phyloP scores from a whole-genome alignment of 2,888 invertebrate genomes.

The Drosophila tanythrix region DNA sequence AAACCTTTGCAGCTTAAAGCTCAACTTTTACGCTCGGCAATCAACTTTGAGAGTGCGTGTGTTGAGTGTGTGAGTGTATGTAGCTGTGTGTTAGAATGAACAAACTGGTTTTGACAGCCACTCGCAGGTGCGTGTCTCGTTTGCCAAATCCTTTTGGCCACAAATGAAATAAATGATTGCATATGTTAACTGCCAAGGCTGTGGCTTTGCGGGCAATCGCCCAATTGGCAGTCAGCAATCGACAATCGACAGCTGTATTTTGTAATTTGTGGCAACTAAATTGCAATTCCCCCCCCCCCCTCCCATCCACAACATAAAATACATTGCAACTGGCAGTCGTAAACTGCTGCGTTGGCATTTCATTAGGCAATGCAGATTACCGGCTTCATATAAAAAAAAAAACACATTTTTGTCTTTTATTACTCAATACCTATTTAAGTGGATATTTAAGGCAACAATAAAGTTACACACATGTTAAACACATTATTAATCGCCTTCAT shows the following conservation, averaged over 20 bases:
- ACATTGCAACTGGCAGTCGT: slow-evolving; percentile 22
- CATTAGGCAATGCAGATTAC: not conserved
- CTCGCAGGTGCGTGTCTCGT: slow-evolving; percentile 43
- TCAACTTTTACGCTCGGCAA: slow-evolving; percentile 30
- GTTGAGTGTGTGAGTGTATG: not conserved
- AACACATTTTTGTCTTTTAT: not conserved
- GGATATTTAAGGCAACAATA: not conserved
- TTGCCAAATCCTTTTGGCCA: slow-evolving; percentile 20
- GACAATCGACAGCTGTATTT: slow-evolving; percentile 20
- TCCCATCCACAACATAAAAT: slow-evolving; percentile 1
- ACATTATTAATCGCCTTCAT: not conserved
- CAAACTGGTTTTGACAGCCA: slow-evolving; percentile 31
- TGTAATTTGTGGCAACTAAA: slow-evolving; percentile 34
- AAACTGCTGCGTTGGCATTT: slow-evolving; percentile 20
- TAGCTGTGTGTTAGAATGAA: slow-evolving; percentile 2
- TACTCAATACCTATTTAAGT: not conserved
- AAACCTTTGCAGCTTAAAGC: slow-evolving; percentile 22
- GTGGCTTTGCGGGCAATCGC: slow-evolving; percentile 9
- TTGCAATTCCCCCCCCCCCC: slow-evolving; percentile 29
- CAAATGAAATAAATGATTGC: slow-evolving; percentile 5
- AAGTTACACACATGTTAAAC: not conserved
- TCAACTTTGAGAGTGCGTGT: slow-evolving; percentile 8
- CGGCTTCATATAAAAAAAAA: not conserved
- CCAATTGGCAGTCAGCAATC: slow-evolving; percentile 1
- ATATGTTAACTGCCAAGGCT: slow-evolving; percentile 20